Percentiles rank a stretch among this genome's conserved stretches.
These are phyloP conservation scores for Ctenopoma kingsleyae DNA, from an alignment of 2,797 vertebrate genomes.

Conservation along the genomic window DNA sequence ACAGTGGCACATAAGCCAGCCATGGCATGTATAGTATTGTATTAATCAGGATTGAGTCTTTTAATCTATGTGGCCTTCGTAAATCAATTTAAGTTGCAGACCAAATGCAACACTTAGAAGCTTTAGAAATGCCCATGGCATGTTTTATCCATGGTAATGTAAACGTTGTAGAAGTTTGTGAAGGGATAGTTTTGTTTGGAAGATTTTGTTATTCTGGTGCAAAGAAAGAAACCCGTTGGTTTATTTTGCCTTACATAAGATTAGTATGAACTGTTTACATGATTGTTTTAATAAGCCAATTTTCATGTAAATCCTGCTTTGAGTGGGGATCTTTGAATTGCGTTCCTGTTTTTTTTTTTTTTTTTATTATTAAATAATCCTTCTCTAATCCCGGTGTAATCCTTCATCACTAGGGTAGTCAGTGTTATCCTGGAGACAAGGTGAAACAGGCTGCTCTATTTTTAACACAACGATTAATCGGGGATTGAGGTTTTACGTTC, in stretches of 20 bases:
- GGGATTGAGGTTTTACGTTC: conserved; percentile 79
- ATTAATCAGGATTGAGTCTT: conserved; percentile 67
- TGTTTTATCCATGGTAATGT: conserved; percentile 10
- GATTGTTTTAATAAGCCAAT: conserved; percentile 29
- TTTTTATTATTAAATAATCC: conserved; percentile 77
- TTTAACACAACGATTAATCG: conserved; percentile 82
- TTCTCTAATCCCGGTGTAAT: conserved; percentile 68
- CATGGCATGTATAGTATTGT: conserved; percentile 46
- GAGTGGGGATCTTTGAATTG: conserved; percentile 41
- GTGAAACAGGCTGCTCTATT: conserved; percentile 75
- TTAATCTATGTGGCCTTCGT: conserved; percentile 74
- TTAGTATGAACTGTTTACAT: conserved; percentile 53
- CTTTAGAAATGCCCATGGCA: conserved; percentile 5
- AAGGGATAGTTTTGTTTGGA: conserved; percentile 8
- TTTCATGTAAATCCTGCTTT: conserved; percentile 30
- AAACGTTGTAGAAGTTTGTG: conserved; percentile 10
- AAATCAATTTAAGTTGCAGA: conserved; percentile 40
- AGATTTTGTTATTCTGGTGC: background rate
- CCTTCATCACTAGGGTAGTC: conserved; percentile 59
- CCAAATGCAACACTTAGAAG: conserved; percentile 4
- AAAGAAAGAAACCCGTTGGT: conserved; percentile 11
- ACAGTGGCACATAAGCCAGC: conserved; percentile 42
- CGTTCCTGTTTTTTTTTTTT: conserved; percentile 53
- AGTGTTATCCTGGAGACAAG: conserved; percentile 68
- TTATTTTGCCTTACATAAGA: conserved; percentile 60